phyloP scores from a whole-genome alignment of 1,140 invertebrate species.

The Gonioctena quinquepunctata region DNA sequence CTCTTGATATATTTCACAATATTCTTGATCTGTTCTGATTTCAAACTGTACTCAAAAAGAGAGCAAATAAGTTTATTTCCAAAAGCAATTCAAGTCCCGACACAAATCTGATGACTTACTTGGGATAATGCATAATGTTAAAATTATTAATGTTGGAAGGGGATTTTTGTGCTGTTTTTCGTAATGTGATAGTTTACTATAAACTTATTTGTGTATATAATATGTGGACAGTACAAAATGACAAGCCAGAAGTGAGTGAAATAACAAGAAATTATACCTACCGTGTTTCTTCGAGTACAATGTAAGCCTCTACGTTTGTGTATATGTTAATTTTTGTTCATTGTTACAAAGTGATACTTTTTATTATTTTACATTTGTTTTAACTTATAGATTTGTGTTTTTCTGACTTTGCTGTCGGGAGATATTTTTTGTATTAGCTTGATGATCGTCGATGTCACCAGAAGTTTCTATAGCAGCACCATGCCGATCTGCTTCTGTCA shows the following conservation, averaged over 20 bases:
- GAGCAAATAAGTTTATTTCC: too few relatives aligned
- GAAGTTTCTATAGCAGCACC: slow-evolving; percentile 16
- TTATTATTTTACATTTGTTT: slow-evolving; percentile 40
- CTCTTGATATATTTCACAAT: too few relatives aligned
- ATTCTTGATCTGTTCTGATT: too few relatives aligned
- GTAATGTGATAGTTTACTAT: neutral
- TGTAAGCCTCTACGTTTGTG: slow-evolving; percentile 32
- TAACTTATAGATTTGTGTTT: slow-evolving; percentile 35
- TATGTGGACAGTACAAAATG: neutral
- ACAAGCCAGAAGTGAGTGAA: neutral
- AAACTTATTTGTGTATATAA: neutral
- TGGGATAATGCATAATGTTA: neutral
- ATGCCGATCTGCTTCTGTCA: slow-evolving; percentile 43
- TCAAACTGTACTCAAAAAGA: too few relatives aligned
- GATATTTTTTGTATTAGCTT: slow-evolving; percentile 43
- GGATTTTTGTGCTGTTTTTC: slow-evolving; percentile 1
- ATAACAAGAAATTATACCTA: neutral
- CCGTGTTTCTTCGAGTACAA: slow-evolving; percentile 8
- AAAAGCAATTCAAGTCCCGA: too few relatives aligned
- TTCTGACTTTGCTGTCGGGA: slow-evolving; percentile 22
- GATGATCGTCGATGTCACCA: slow-evolving; percentile 17
- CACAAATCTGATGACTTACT: neutral
- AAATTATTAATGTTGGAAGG: neutral
- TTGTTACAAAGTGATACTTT: slow-evolving; percentile 53
- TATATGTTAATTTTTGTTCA: slow-evolving; percentile 50